Evolutionary conservation across 1,140 invertebrate species (phyloP).

Genomic region (Drosophila obscura): DNA sequence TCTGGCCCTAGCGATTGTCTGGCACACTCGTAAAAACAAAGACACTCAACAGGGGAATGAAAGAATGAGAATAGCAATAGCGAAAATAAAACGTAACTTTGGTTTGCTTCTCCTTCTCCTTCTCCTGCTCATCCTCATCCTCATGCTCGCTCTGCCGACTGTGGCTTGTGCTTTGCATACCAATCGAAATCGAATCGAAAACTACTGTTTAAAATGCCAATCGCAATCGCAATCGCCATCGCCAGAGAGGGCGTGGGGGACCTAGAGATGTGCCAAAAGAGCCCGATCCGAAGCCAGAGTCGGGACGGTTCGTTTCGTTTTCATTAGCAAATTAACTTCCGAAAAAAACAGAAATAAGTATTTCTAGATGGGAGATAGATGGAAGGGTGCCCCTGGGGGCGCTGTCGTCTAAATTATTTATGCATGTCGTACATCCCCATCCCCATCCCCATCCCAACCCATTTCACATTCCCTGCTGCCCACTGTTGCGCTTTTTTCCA

Average conservation of each 20-base stretch:
- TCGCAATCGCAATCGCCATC: background rate
- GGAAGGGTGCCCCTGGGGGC: constrained; percentile 2
- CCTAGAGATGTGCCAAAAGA: too few species aligned
- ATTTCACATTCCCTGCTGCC: background rate
- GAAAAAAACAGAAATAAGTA: constrained; percentile 15
- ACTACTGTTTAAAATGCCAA: constrained; percentile 46
- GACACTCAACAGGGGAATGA: too few species aligned
- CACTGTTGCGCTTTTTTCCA: constrained; percentile 32
- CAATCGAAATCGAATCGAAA: constrained; percentile 2
- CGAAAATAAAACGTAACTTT: background rate
- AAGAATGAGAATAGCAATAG: too few species aligned
- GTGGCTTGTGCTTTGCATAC: constrained; percentile 5
- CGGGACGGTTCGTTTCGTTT: constrained; percentile 60
- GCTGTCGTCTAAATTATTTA: constrained; percentile 42
- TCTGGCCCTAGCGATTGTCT: background rate
- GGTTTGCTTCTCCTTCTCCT: background rate
- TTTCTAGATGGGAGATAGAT: constrained; percentile 1
- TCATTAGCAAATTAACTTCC: constrained; percentile 72
- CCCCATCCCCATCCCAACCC: constrained; percentile 19
- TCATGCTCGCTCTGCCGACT: background rate
- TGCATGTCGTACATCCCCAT: constrained; percentile 43
- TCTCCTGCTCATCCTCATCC: too few species aligned
- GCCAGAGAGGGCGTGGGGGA: background rate
- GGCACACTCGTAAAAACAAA: too few species aligned
- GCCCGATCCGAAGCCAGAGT: background rate